phyloP scores from a whole-genome alignment of 53 echinoderm and acorn worm genomes.

The Zoroaster sp. region DNA sequence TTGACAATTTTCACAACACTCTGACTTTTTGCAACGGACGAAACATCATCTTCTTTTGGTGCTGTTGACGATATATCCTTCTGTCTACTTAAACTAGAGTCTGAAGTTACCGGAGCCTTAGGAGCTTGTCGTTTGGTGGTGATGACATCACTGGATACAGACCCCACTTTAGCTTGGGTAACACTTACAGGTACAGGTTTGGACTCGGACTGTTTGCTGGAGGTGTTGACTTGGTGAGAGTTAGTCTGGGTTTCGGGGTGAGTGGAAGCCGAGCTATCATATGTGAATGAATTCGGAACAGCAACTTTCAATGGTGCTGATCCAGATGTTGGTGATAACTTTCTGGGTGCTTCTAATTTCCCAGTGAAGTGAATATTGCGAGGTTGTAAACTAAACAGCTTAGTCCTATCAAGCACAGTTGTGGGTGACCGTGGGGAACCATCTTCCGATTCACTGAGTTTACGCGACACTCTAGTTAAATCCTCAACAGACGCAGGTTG shows the following conservation, averaged over 20 bases:
- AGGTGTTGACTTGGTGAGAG: not conserved
- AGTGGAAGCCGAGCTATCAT: slow-evolving; percentile 9
- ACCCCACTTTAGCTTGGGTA: not conserved
- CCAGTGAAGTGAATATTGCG: not conserved
- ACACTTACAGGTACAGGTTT: not conserved
- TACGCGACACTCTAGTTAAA: slow-evolving; percentile 3
- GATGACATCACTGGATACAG: not conserved
- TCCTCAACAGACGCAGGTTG: slow-evolving; percentile 40
- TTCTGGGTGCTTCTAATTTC: not conserved
- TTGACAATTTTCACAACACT: not conserved
- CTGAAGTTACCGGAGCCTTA: slow-evolving; percentile 1
- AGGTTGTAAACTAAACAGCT: not conserved
- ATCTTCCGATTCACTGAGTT: not conserved
- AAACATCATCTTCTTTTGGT: not conserved
- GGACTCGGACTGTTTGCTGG: slow-evolving; percentile 17
- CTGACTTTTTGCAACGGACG: not conserved
- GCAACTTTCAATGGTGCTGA: not conserved
- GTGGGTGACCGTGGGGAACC: slow-evolving; percentile 23
- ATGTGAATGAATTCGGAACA: not conserved
- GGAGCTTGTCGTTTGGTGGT: slow-evolving; percentile 36
- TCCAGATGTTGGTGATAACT: not conserved
- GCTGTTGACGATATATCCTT: not conserved
- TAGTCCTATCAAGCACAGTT: not conserved
- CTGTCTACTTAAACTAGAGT: not conserved
- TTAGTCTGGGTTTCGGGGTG: not conserved